Base-by-base conservation (phyloP, 2,888 invertebrate species). In the Matsumyia berberina region DNA sequence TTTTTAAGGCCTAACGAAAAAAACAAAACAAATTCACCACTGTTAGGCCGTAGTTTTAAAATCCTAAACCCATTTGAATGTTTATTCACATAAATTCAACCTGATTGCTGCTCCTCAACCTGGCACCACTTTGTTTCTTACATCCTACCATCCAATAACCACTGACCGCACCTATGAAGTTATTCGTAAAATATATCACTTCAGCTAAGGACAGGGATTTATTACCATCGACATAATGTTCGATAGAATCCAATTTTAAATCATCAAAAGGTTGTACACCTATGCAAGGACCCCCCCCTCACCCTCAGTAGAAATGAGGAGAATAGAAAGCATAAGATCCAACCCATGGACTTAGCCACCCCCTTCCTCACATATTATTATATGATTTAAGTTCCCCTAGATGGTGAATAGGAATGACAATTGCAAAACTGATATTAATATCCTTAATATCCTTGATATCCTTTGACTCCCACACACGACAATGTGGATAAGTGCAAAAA, bases 361-460 rank as follows among this genome's bases (percentile, higher is more conserved):
- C n/a, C n/a, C n/a, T n/a, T n/a, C n/a, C n/a, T 60, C 17, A 33
- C 12, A 12, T 9, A 49, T 35, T 17, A 19, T 42, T 6, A 53
- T 11, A 12, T 62, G 46, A 58, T 37, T 49, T 17, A 58, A 58
- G 7, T 49, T 37, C 49, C 49, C 29, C 8, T n/a, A 29, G 15
- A 7, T 11, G 12, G 15, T 39, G 29, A 29, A 9, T 9, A 67
- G n/a, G 31, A 19, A 15, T 35, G 31, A 31, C 58, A 72, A 44
- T 53, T 44, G 62, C 42, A 24, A 62, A 53, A 44, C 60, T 70
- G 19, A 44, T 44, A 31, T 64, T 53, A 53, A 73, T 62, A 55
- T 60, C 60, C 29, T 60, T 35, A 35, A 57, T 46, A 60, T 62
- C 39, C 42, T 51, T 62, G 15, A 55, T 46, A 60, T 62, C 39